phyloP scores from a whole-genome alignment of 2,888 invertebrate species.

The Leucania comma region DNA sequence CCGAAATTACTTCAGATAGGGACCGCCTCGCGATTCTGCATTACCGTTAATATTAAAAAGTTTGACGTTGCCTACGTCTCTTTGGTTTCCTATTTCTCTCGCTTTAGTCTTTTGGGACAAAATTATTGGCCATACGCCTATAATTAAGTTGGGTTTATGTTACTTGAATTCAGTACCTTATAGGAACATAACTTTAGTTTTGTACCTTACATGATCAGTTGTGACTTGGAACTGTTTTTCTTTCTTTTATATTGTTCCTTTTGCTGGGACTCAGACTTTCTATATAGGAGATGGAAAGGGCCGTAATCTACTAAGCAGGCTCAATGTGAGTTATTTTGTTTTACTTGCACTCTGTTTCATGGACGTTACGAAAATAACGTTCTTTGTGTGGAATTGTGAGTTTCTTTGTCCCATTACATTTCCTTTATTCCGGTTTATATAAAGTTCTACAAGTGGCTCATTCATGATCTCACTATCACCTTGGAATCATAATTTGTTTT shows the following conservation, averaged over 20 bases:
- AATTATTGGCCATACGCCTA: neutral
- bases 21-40: conserved; percentile 68
- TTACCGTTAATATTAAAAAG: conserved; percentile 71
- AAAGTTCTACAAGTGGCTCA: no score
- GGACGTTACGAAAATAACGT: no score
- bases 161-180: neutral
- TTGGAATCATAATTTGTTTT: neutral
- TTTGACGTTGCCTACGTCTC: conserved; percentile 30
- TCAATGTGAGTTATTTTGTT: no score
- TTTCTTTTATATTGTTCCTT: no score
- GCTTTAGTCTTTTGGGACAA: neutral
- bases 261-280: no score
- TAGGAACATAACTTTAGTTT: no score
- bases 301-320: no score
- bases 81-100: conserved; percentile 14
- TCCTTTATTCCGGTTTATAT: neutral
- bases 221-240: no score
- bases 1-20: conserved; percentile 78
- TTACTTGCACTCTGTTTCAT: neutral
- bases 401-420: neutral
- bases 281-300: no score
- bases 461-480: neutral
- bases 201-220: no score
- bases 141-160: neutral
- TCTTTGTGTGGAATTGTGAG: neutral